Evolutionary conservation across 2,888 invertebrate species (phyloP).

Genomic region (Sinelater perroti): DNA sequence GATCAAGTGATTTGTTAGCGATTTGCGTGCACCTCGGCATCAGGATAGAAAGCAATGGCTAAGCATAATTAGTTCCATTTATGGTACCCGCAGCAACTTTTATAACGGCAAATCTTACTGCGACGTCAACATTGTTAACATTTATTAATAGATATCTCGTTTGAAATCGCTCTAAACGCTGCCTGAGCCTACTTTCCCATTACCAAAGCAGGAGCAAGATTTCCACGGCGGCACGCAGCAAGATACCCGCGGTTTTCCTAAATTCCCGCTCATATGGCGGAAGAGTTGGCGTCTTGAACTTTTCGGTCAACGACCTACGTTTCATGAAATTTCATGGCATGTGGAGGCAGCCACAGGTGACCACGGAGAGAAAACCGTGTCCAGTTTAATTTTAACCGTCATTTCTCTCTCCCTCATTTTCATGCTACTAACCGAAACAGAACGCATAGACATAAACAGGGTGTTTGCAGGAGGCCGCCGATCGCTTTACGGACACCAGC

Average conservation of each 20-base stretch:
- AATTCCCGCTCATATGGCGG: conserved; percentile 12
- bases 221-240: neutral
- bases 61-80: conserved; percentile 33
- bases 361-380: neutral
- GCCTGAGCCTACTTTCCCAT: conserved; percentile 1
- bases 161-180: conserved; percentile 7
- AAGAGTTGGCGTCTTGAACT: conserved; percentile 9
- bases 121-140: conserved; percentile 23
- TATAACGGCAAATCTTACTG: conserved; percentile 31
- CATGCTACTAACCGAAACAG: neutral
- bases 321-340: conserved; percentile 11
- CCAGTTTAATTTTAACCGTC: conserved; percentile 5
- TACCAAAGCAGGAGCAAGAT: neutral
- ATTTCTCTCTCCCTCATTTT: conserved; percentile 19
- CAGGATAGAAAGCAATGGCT: conserved; percentile 26
- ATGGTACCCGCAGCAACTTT: conserved; percentile 25
- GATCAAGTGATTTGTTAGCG: conserved; percentile 23
- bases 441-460: conserved; percentile 7
- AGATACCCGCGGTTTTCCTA: neutral
- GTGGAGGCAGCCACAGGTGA: conserved; percentile 1
- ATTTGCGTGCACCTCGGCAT: conserved; percentile 22
- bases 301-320: conserved; percentile 17
- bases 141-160: conserved; percentile 16
- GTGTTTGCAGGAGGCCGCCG: conserved; percentile 68
- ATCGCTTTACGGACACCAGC: conserved; percentile 77